phyloP scores from a whole-genome alignment of 1,140 invertebrate genomes.

The Steinernema khuongi region DNA sequence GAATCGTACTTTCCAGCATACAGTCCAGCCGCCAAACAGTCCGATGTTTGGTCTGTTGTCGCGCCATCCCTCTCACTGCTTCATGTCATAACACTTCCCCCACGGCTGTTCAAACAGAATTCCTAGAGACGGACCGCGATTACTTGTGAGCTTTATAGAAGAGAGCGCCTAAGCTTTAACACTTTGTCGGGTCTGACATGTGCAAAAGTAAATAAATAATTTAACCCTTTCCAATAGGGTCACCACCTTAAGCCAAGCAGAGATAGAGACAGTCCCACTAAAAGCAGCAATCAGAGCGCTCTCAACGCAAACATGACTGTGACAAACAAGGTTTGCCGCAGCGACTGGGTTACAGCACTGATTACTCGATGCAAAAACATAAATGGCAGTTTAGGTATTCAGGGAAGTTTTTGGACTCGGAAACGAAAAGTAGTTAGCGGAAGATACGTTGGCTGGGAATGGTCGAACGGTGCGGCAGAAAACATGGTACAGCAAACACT shows the following conservation, averaged over 20 bases:
- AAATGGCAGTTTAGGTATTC: neutral
- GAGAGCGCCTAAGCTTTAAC: neutral
- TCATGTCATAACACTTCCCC: conserved; percentile 8
- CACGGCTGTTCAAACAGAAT: neutral
- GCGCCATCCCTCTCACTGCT: neutral
- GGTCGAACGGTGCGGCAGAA: neutral
- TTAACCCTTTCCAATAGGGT: too few relatives aligned
- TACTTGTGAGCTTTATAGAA: too few relatives aligned
- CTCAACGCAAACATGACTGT: neutral
- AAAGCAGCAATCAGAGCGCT: neutral
- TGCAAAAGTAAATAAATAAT: neutral
- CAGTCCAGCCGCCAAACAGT: neutral
- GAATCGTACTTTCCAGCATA: neutral
- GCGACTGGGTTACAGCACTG: too few relatives aligned
- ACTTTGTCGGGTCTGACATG: neutral
- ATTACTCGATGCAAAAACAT: too few relatives aligned
- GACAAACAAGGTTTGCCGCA: conserved; percentile 5
- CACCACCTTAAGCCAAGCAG: neutral
- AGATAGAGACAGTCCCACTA: neutral
- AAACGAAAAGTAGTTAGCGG: neutral
- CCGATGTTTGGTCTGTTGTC: neutral
- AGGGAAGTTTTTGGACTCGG: neutral
- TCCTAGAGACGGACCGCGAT: neutral
- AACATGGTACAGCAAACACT: conserved; percentile 10
- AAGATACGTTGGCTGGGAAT: neutral